Evolutionary conservation across 2,113 vertebrate genomes (phyloP).

Genomic region (Corythornis vintsioides): DNA sequence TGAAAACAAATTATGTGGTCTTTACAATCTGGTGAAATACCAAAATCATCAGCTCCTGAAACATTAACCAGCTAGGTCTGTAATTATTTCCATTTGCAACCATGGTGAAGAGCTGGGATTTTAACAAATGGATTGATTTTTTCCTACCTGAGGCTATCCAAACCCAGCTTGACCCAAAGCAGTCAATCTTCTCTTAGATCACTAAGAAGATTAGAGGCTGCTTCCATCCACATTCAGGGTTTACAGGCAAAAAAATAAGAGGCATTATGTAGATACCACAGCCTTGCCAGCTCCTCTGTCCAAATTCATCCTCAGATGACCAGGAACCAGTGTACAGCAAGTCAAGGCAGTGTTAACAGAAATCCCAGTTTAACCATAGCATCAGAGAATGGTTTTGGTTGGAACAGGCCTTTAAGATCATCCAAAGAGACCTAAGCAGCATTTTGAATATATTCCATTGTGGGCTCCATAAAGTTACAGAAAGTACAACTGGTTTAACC

Average conservation of each 20-base stretch:
- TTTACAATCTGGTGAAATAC: background rate
- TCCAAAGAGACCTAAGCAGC: slow-evolving; percentile 30
- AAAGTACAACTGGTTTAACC: background rate
- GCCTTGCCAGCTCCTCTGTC: slow-evolving; percentile 45
- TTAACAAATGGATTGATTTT: background rate
- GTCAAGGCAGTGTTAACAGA: slow-evolving; percentile 16
- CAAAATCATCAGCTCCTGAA: background rate
- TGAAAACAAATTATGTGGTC: slow-evolving; percentile 10
- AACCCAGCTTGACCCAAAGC: slow-evolving; percentile 49
- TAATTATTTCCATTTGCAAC: background rate
- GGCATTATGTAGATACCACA: slow-evolving; percentile 56
- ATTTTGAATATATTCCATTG: slow-evolving; percentile 6
- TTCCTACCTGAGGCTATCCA: background rate
- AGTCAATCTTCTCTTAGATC: slow-evolving; percentile 60
- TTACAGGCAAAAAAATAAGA: slow-evolving; percentile 23
- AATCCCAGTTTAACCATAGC: slow-evolving; percentile 6
- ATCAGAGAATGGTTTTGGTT: background rate
- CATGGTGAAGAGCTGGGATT: background rate
- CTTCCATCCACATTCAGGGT: slow-evolving; percentile 56
- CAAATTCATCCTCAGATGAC: slow-evolving; percentile 46
- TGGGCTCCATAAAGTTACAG: background rate
- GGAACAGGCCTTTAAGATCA: background rate
- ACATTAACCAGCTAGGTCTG: background rate
- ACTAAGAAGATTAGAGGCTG: slow-evolving; percentile 65
- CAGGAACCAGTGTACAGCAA: slow-evolving; percentile 9